Evolutionary conservation across 2,888 invertebrate genomes (phyloP).

Genomic region (Elysia crispata): DNA sequence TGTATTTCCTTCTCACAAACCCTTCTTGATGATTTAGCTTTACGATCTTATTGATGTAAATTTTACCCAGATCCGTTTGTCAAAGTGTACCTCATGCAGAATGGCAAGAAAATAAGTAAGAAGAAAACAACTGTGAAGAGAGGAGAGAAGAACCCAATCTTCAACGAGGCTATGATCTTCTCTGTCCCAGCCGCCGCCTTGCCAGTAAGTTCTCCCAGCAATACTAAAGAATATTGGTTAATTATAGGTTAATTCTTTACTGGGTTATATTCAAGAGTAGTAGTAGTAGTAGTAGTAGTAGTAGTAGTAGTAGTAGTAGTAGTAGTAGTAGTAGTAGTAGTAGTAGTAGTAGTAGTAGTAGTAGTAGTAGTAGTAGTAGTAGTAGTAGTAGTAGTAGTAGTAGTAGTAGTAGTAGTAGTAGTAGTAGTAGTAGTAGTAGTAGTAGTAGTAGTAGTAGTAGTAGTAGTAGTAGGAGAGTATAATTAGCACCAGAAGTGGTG

Average conservation of each 20-base stretch:
- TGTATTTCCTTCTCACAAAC: too few species aligned
- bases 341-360: neutral
- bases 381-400: too few species aligned
- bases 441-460: too few species aligned
- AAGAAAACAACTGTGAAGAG: slow-evolving; percentile 88
- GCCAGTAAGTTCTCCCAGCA: slow-evolving; percentile 78
- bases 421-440: too few species aligned
- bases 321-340: neutral
- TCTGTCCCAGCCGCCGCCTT: slow-evolving; percentile 86
- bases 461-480: too few species aligned
- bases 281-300: neutral
- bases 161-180: slow-evolving; percentile 91
- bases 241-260: neutral
- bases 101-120: slow-evolving; percentile 89
- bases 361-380: too few species aligned
- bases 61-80: slow-evolving; percentile 84
- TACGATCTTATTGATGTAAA: too few species aligned
- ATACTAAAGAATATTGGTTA: neutral
- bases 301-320: neutral
- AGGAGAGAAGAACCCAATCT: slow-evolving; percentile 86
- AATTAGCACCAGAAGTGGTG: too few species aligned
- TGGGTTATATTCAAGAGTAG: neutral
- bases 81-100: slow-evolving; percentile 88
- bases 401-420: too few species aligned
- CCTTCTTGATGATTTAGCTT: too few species aligned